Evolutionary conservation across 1,140 invertebrate genomes (phyloP), one percentile per base, ranked within the genome.

Genomic region (Schlechtendalia chinensis): DNA sequence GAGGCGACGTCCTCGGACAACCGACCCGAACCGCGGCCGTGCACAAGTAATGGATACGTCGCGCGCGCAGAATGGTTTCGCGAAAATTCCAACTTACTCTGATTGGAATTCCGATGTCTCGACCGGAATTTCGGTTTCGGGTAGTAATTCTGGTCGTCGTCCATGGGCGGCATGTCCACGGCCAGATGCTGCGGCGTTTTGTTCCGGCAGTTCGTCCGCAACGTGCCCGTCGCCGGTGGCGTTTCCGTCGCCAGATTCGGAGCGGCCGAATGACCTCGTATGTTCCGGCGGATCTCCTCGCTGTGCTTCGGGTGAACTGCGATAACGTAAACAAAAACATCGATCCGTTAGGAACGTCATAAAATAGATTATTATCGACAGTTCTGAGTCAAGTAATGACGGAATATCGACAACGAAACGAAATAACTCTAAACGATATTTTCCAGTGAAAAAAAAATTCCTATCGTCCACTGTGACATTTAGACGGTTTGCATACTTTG

Each of bases 201-300:
- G 59, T 83, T 39, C 85, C 81, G 80, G 10, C 50, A 1, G 69
- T 22, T 63, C 14, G 22, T 89, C 17, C 80, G 54, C 50, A 71
- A 39, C 22, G 63, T 69, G 3, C 50, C 65, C 3, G 65, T 27
- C 16, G 32, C 8, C 32, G 32, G 32, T 39, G 80, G 63, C 10
- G 63, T 72, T 27, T 81, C 80, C 32, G 50, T 71, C 3, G 80
- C 80, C 16, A 81, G 22, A 45, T 81, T 71, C 5, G 80, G 80
- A 5, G 80, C 80, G 0, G 80, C 80, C 6, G 80, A 81, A 22
- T 81, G 80, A 19, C 80, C 80, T 27, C 80, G 75, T 3, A 79
- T 29, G 58, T 63, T 79, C 17, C 75, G 56, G 6, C 58, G 54
- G 22, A 79, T 63, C 32, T 63, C 75, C 29, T 79, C 58, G 3